These are phyloP conservation scores for Gymnosoma rotundatum DNA, from an alignment of 2,888 invertebrate genomes.

Conservation along the genomic window DNA sequence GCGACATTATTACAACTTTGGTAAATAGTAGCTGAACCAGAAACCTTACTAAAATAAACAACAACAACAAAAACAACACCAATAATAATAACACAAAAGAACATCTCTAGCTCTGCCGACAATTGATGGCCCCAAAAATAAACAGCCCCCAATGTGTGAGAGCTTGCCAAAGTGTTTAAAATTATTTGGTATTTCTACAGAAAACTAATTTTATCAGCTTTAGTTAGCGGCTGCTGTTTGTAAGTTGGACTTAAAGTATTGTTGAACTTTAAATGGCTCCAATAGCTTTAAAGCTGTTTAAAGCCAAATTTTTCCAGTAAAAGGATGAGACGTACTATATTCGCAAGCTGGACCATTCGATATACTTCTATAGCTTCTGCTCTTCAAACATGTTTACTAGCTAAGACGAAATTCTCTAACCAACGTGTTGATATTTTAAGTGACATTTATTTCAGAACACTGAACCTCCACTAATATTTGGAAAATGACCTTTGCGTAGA, in stretches of 20 bases:
- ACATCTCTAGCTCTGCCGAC: constrained; percentile 51
- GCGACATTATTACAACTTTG: constrained; percentile 66
- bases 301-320: too few species aligned
- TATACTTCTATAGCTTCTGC: too few species aligned
- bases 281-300: too few species aligned
- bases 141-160: constrained; percentile 44
- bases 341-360: too few species aligned
- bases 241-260: background rate
- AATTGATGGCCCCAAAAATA: constrained; percentile 52
- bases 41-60: constrained; percentile 3
- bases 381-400: too few species aligned
- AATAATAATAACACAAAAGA: constrained; percentile 14
- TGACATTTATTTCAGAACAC: too few species aligned
- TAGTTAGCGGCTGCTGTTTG: background rate
- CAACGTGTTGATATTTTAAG: too few species aligned
- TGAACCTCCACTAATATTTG: too few species aligned
- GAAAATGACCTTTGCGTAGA: too few species aligned
- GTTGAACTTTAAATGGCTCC: too few species aligned
- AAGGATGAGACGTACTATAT: too few species aligned
- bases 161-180: constrained; percentile 50
- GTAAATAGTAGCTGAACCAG: constrained; percentile 48
- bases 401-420: too few species aligned
- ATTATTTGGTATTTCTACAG: background rate
- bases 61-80: background rate
- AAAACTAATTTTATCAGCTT: background rate